Evolutionary conservation across 2,113 vertebrate species (phyloP).

Genomic region (Chlamydotis undulata): DNA sequence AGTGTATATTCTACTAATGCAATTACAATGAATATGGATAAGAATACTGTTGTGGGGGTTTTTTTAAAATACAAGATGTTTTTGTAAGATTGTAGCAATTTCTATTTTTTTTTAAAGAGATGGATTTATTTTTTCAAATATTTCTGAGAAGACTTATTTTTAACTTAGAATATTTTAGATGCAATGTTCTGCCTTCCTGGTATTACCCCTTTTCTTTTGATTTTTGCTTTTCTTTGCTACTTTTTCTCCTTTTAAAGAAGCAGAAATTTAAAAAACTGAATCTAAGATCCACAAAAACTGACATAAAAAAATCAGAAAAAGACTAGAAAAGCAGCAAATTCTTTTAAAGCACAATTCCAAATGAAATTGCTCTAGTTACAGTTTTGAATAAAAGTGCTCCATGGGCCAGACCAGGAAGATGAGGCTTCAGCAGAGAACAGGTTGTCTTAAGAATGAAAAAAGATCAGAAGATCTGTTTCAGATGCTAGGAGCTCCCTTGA

Average conservation of each 20-base stretch:
- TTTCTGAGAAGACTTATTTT: neutral
- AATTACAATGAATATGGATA: neutral
- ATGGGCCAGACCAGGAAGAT: neutral
- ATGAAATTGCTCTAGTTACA: neutral
- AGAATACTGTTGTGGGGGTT: neutral
- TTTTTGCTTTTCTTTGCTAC: neutral
- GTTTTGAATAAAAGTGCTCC: neutral
- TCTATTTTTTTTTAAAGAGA: neutral
- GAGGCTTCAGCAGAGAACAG: neutral
- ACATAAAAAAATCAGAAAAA: neutral
- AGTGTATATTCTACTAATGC: neutral
- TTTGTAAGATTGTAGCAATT: neutral
- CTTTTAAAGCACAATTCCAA: neutral
- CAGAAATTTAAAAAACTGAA: fast-evolving
- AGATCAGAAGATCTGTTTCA: neutral
- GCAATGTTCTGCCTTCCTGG: neutral
- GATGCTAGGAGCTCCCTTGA: neutral
- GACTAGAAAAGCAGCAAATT: neutral
- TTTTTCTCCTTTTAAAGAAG: neutral
- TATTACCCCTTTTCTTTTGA: neutral
- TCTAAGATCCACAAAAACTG: neutral
- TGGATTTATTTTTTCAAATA: neutral
- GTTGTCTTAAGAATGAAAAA: neutral
- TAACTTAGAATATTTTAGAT: neutral
- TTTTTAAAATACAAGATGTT: neutral